Evolutionary conservation across 2,888 invertebrate genomes (phyloP).

Genomic region (Drosophila formosana): DNA sequence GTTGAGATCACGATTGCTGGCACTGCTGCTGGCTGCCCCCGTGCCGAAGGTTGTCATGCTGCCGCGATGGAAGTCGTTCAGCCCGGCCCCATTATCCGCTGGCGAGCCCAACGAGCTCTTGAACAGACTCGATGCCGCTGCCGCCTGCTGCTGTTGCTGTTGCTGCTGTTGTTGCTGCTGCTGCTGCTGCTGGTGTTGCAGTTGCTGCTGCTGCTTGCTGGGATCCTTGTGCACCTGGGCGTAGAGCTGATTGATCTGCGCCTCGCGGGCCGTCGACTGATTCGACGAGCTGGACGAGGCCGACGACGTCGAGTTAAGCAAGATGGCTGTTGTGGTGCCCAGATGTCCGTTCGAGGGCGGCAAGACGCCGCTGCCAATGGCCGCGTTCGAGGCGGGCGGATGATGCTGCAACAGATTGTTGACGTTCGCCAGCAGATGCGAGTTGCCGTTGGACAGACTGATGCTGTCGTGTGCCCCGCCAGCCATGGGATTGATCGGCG

Average conservation of each 20-base stretch:
- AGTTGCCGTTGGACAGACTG: slow-evolving; percentile 85
- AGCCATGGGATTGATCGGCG: slow-evolving; percentile 34
- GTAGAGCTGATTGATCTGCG: slow-evolving; percentile 85
- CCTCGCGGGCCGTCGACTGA: slow-evolving; percentile 81
- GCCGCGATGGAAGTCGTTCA: slow-evolving; percentile 82
- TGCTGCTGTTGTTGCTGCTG: slow-evolving; percentile 40
- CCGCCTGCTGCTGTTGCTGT: slow-evolving; percentile 28
- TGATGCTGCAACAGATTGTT: slow-evolving; percentile 81
- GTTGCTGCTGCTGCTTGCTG: slow-evolving; percentile 76
- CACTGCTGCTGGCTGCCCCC: slow-evolving; percentile 62
- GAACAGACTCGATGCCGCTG: slow-evolving; percentile 78
- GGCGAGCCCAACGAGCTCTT: slow-evolving; percentile 79
- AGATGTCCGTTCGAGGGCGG: slow-evolving; percentile 66
- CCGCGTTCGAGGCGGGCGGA: slow-evolving; percentile 63
- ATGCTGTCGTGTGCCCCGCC: slow-evolving; percentile 47
- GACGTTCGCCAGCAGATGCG: slow-evolving; percentile 86
- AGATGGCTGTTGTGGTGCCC: slow-evolving; percentile 83
- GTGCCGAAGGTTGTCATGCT: slow-evolving; percentile 83
- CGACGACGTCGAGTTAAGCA: slow-evolving; percentile 80
- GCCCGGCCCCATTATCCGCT: slow-evolving; percentile 58
- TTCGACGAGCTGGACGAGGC: slow-evolving; percentile 75
- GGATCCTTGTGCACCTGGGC: slow-evolving; percentile 87
- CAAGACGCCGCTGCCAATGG: slow-evolving; percentile 33
- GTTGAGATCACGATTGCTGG: slow-evolving; percentile 84
- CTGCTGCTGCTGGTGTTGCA: slow-evolving; percentile 46